phyloP scores from a whole-genome alignment of 2,113 vertebrate species.

The Puma concolor region DNA sequence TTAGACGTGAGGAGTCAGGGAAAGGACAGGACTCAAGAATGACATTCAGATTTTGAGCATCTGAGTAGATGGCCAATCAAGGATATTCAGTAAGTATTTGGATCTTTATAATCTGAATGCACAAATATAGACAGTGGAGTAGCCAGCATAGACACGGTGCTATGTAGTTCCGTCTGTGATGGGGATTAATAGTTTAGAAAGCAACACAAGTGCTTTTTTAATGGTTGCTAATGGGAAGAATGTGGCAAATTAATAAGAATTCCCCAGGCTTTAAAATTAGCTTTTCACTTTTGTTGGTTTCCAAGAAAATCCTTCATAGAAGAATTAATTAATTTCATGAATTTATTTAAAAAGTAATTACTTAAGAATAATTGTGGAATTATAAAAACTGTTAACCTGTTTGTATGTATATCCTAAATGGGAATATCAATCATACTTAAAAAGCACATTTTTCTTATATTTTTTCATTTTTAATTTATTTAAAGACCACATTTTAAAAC shows the following conservation, averaged over 20 bases:
- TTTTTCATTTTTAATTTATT: slow-evolving; percentile 16
- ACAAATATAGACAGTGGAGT: not conserved
- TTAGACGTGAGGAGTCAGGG: not conserved
- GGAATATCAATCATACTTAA: not conserved
- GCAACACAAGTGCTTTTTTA: not conserved
- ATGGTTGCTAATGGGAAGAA: not conserved
- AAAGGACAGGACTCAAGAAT: not conserved
- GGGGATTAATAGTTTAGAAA: not conserved
- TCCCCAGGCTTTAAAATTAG: not conserved
- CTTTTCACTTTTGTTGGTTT: not conserved
- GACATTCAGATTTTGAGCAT: not conserved
- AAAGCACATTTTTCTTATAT: not conserved
- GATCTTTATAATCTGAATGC: not conserved
- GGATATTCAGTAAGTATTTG: not conserved
- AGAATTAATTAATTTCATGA: not conserved
- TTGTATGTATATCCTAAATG: not conserved
- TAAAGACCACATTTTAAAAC: not conserved
- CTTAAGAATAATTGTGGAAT: slow-evolving; percentile 5
- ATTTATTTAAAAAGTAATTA: not conserved
- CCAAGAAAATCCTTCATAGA: not conserved
- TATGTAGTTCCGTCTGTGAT: not conserved
- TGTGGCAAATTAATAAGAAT: not conserved
- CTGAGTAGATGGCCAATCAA: not conserved
- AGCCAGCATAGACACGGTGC: rapidly evolving
- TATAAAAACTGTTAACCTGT: not conserved